Conservation (phyloP, 2,113 vertebrate genomes). For the Crypturellus undulatus region DNA sequence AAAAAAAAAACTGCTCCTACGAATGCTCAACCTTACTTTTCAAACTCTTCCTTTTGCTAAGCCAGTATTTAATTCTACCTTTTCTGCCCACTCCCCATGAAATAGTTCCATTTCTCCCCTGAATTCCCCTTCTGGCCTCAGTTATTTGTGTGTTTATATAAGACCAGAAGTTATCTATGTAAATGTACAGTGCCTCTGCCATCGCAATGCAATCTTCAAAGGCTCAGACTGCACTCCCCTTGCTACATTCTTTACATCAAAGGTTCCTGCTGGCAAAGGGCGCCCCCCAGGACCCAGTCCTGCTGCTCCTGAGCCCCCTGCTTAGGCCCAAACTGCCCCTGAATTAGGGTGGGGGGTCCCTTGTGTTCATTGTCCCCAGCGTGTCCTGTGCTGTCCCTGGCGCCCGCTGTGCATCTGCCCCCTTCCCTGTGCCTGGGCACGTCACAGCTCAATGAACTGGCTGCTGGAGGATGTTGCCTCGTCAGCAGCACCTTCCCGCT, state of each 20-base stretch:
- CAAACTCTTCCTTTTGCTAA: neutral
- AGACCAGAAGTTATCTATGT: slow-evolving; percentile 35
- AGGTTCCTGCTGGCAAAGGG: neutral
- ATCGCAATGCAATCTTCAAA: slow-evolving; percentile 53
- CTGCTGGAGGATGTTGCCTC: neutral
- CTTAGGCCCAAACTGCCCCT: neutral
- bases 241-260: slow-evolving; percentile 56
- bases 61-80: neutral
- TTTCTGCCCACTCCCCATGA: neutral
- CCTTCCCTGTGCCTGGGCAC: too few relatives aligned
- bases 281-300: neutral
- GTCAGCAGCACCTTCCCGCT: too few relatives aligned
- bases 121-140: slow-evolving; percentile 1
- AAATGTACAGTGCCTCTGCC: slow-evolving; percentile 1
- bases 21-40: neutral
- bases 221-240: slow-evolving; percentile 6
- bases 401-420: neutral
- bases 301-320: neutral
- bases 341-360: neutral
- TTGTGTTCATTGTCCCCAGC: neutral
- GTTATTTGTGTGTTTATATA: slow-evolving; percentile 55
- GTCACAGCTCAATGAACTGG: too few relatives aligned
- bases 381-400: neutral
- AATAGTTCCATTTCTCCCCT: neutral
- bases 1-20: neutral